Conservation (phyloP, 2,888 invertebrate species). For the Netelia inedita region DNA sequence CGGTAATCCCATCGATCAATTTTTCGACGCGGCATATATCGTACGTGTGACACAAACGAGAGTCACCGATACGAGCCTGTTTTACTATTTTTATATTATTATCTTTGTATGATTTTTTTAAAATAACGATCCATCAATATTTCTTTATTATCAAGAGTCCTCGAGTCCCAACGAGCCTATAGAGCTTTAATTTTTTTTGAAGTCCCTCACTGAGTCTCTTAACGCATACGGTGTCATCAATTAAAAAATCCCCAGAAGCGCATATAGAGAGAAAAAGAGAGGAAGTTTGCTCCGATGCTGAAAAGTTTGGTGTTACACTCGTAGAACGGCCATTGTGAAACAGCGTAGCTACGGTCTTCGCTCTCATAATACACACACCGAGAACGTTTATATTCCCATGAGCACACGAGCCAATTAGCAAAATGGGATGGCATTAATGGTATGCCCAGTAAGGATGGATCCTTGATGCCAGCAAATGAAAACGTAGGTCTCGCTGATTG, state of each 20-base stretch:
- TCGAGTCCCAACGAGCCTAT: constrained; percentile 61
- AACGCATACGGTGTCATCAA: constrained; percentile 31
- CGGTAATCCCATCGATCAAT: constrained; percentile 68
- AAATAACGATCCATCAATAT: constrained; percentile 63
- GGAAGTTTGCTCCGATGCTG: not conserved
- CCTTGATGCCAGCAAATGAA: constrained; percentile 69
- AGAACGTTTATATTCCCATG: constrained; percentile 69
- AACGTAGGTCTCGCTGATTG: constrained; percentile 72
- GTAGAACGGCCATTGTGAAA: constrained; percentile 57
- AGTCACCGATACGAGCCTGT: constrained; percentile 4
- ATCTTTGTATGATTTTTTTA: constrained; percentile 4
- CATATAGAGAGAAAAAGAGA: not conserved
- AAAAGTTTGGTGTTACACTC: constrained; percentile 5
- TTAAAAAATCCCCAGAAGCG: not conserved
- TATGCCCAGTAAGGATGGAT: constrained; percentile 69
- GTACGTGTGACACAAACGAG: constrained; percentile 58
- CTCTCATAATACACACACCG: constrained; percentile 3
- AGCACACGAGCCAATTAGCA: constrained; percentile 72
- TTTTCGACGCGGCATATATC: constrained; percentile 47
- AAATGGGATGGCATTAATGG: constrained; percentile 73
- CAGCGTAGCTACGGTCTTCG: constrained; percentile 17
- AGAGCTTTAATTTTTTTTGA: constrained; percentile 51
- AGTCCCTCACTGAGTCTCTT: constrained; percentile 8
- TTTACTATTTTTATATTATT: constrained; percentile 15
- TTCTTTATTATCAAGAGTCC: constrained; percentile 60